Evolutionary conservation across 2,797 vertebrate genomes (phyloP), one percentile per base, ranked within the genome.

Genomic region (Micrastur ruficollis): DNA sequence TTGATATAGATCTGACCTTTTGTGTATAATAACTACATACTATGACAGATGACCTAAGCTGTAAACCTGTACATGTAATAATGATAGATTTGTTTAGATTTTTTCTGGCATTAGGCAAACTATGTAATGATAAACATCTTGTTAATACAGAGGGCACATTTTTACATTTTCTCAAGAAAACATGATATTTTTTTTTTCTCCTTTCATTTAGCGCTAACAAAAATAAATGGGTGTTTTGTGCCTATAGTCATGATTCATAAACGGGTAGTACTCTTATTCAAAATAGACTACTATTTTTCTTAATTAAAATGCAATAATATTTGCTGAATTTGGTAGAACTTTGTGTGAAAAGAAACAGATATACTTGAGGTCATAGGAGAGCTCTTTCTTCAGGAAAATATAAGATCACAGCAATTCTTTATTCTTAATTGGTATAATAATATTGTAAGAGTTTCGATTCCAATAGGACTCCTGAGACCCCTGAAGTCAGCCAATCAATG

Each of bases 1-100:
- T 63, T 80, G 67, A 7, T 93, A 90, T 27, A 80, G 68, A 83
- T 92, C 92, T 95, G 95, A 92, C 76, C 73, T 97, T 95, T 95
- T 75, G 27, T 83, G n/a, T 86, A 21, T 89, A 96, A 94, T 70
- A 97, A 87, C 40, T 32, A 74, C 78, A 80, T 27, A 61, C 65
- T 56, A 76, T 96, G 93, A 95, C 78, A 91, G 55, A 95, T 79
- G 68, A 92, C 55, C 81, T 88, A 44, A 94, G 62, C 59, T 92
- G 76, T 93, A 92, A 94, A 86, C 23, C 9, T 80, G 62, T 81
- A 34, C 63, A 49, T 0, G 2, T 89, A 93, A 93, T 86, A 86
- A 66, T 89, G 88, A 97, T 76, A 76, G 55, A 97, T 96, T 89
- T 65, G 80, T 86, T 91, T 81, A 67, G 80, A 46, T 81, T 94